phyloP scores from a whole-genome alignment of 2,797 vertebrate species.

The Zalophus californianus region DNA sequence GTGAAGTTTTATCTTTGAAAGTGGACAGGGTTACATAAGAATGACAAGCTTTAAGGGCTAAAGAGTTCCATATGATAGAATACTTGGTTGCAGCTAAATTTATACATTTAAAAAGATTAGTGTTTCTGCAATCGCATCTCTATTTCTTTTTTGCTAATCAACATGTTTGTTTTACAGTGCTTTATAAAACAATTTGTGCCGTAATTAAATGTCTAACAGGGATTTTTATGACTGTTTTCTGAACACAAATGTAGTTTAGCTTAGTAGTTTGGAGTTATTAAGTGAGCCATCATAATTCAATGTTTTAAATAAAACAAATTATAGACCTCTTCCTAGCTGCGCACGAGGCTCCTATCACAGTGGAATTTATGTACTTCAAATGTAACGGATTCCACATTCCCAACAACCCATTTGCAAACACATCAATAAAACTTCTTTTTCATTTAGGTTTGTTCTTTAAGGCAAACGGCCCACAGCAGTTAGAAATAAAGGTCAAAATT shows the following conservation, averaged over 20 bases:
- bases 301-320: slow-evolving; percentile 81
- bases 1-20: slow-evolving; percentile 32
- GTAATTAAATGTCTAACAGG: slow-evolving; percentile 81
- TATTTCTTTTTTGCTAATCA: slow-evolving; percentile 77
- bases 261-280: slow-evolving; percentile 82
- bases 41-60: not conserved
- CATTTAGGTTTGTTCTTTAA: slow-evolving; percentile 34
- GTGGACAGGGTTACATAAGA: not conserved
- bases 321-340: slow-evolving; percentile 42
- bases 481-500: slow-evolving; percentile 38
- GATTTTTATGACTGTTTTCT: slow-evolving; percentile 81
- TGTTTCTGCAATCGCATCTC: slow-evolving; percentile 61
- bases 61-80: slow-evolving; percentile 45
- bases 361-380: slow-evolving; percentile 58
- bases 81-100: slow-evolving; percentile 64
- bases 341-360: slow-evolving; percentile 64
- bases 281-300: slow-evolving; percentile 80
- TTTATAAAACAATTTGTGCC: slow-evolving; percentile 76
- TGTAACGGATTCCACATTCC: slow-evolving; percentile 47
- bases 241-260: slow-evolving; percentile 67
- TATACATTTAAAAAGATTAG: slow-evolving; percentile 72
- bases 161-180: slow-evolving; percentile 76
- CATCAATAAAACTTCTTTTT: slow-evolving; percentile 42
- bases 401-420: not conserved
- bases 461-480: not conserved